These are phyloP conservation scores for Andinoacara biseriatus DNA, from an alignment of 2,113 vertebrate species.

Conservation along the genomic window DNA sequence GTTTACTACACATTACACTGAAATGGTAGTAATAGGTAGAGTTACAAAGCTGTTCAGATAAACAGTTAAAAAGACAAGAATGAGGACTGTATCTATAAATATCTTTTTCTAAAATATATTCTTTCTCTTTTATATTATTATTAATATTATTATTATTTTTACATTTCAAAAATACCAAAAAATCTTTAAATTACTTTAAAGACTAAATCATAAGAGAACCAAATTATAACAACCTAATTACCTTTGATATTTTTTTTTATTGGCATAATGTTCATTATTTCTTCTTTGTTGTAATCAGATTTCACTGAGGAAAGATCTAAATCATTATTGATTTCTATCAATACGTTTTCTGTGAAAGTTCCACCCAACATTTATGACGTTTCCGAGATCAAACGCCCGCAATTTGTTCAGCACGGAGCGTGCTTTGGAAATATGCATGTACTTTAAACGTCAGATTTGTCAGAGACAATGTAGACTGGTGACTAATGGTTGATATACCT, in stretches of 20 bases:
- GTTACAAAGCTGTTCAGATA: neutral
- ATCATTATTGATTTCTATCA: constrained; percentile 42
- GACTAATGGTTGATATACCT: constrained; percentile 71
- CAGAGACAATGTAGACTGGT: constrained; percentile 53
- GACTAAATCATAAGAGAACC: neutral
- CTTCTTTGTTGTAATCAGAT: constrained; percentile 5
- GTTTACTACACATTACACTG: constrained; percentile 12
- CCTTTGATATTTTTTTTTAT: neutral
- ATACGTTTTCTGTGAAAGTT: constrained; percentile 47
- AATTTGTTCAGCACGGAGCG: constrained; percentile 56
- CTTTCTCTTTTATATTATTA: neutral
- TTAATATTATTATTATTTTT: neutral
- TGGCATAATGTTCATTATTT: neutral
- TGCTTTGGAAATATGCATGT: constrained; percentile 63
- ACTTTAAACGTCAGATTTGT: constrained; percentile 73
- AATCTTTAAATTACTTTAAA: neutral
- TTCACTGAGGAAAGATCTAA: constrained; percentile 29
- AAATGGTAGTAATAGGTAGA: neutral
- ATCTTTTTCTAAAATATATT: neutral
- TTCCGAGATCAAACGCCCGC: constrained; percentile 45
- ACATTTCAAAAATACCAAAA: neutral
- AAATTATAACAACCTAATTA: neutral
- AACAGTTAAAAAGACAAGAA: neutral
- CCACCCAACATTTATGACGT: constrained; percentile 46
- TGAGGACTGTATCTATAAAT: neutral